A percentile compares a stretch with the other conserved stretches of the same genome.
These are phyloP conservation scores for Cepaea hortensis DNA, from an alignment of 2,888 invertebrate genomes.

Conservation along the genomic window DNA sequence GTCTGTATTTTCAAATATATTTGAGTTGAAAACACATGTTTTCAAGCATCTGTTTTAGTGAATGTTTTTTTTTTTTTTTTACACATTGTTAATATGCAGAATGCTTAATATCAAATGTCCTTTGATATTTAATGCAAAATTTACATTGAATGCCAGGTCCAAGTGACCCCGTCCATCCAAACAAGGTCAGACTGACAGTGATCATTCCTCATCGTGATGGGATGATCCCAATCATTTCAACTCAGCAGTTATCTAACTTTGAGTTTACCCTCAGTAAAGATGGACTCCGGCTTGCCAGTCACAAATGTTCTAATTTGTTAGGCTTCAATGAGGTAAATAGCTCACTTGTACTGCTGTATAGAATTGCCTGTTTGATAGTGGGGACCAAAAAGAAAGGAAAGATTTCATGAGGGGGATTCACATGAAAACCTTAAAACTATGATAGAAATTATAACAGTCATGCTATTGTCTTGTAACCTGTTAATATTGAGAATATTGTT, in stretches of 20 bases:
- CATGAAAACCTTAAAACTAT: no score
- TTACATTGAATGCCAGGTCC: constrained; percentile 61
- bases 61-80: not conserved
- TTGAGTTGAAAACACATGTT: not conserved
- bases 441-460: no score
- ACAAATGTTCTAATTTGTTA: constrained; percentile 75
- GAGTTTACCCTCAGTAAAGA: constrained; percentile 74
- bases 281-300: constrained; percentile 71
- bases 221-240: constrained; percentile 75
- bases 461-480: no score
- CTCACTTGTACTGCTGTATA: not conserved
- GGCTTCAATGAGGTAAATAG: constrained; percentile 63
- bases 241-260: constrained; percentile 73
- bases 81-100: not conserved
- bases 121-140: not conserved
- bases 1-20: not conserved
- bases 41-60: not conserved
- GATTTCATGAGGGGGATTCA: no score
- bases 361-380: not conserved
- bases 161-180: constrained; percentile 69
- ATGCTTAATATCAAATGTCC: not conserved
- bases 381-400: no score
- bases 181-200: constrained; percentile 71
- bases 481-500: no score
- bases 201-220: constrained; percentile 75